A percentile compares a stretch with the other conserved stretches of the same genome.
Evolutionary conservation across 2,888 invertebrate genomes (phyloP).

Genomic region (Mimas tiliae): DNA sequence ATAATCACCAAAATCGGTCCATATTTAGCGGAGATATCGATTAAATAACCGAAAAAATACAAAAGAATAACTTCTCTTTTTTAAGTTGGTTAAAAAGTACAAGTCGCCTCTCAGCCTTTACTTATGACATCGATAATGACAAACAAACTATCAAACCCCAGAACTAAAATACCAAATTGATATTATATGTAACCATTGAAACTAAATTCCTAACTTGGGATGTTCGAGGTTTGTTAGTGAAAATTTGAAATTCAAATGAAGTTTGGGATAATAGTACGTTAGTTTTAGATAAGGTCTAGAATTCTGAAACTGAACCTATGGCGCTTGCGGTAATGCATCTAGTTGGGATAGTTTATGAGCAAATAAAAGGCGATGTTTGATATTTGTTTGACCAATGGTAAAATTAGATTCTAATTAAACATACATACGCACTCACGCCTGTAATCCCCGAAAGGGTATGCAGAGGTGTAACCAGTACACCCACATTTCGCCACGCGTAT

Average conservation of each 20-base stretch:
- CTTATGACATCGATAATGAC: background rate
- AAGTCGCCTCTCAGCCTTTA: no score
- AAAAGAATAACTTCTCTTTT: no score
- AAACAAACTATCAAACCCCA: background rate
- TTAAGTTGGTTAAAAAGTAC: no score
- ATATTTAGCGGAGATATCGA: no score
- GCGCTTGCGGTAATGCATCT: background rate
- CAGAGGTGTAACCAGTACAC: no score
- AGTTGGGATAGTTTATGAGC: background rate
- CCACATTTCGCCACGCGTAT: no score
- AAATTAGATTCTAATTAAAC: no score
- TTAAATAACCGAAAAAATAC: no score
- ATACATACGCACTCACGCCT: no score
- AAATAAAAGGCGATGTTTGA: background rate
- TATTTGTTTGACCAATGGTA: background rate
- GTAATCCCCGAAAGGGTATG: no score
- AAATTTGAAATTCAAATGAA: conserved; percentile 22
- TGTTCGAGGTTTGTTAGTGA: conserved; percentile 6
- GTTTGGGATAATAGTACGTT: background rate
- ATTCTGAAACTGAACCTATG: background rate
- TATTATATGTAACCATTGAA: background rate
- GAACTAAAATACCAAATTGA: background rate
- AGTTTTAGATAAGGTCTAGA: conserved; percentile 11
- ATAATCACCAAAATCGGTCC: no score
- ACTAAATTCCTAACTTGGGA: background rate